Percentiles rank a stretch among this genome's conserved stretches.
phyloP scores from a whole-genome alignment of 2,113 vertebrate species.

The Anas platyrhynchos region DNA sequence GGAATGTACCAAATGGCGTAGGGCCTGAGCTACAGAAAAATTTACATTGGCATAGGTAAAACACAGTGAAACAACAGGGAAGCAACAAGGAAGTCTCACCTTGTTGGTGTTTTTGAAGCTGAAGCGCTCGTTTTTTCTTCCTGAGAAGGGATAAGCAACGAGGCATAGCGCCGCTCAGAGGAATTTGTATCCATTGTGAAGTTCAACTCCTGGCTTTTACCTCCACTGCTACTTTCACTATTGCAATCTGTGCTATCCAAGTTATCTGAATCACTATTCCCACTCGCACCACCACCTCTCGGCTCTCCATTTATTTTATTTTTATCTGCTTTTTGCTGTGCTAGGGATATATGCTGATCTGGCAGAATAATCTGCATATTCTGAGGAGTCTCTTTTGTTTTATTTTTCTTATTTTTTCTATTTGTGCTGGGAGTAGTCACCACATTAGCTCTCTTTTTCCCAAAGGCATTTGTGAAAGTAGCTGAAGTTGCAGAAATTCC shows the following conservation, averaged over 20 bases:
- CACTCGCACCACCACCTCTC: constrained; percentile 85
- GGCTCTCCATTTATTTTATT: constrained; percentile 97
- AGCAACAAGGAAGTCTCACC: constrained; percentile 58
- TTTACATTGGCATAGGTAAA: background rate
- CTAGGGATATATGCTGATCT: constrained; percentile 94
- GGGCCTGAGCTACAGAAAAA: background rate
- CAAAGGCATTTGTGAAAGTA: constrained; percentile 94
- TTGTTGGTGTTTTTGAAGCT: constrained; percentile 87
- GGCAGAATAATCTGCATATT: constrained; percentile 93
- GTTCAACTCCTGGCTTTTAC: constrained; percentile 94
- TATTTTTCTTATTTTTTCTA: constrained; percentile 99
- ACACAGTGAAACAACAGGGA: background rate
- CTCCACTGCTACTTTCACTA: constrained; percentile 93
- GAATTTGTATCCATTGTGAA: constrained; percentile 87
- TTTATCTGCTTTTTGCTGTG: constrained; percentile 96
- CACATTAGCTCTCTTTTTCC: constrained; percentile 94
- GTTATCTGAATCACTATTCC: constrained; percentile 95
- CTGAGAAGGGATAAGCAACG: constrained; percentile 79
- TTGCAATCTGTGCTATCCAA: constrained; percentile 96
- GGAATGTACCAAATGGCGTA: background rate
- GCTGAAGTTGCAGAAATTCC: constrained; percentile 97
- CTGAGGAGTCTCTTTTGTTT: constrained; percentile 92
- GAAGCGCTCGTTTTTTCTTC: constrained; percentile 87
- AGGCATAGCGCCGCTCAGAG: constrained; percentile 84
- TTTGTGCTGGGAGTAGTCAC: constrained; percentile 93